Base-by-base conservation (phyloP, 2,113 vertebrate species). In the Zosterops pallidus region DNA sequence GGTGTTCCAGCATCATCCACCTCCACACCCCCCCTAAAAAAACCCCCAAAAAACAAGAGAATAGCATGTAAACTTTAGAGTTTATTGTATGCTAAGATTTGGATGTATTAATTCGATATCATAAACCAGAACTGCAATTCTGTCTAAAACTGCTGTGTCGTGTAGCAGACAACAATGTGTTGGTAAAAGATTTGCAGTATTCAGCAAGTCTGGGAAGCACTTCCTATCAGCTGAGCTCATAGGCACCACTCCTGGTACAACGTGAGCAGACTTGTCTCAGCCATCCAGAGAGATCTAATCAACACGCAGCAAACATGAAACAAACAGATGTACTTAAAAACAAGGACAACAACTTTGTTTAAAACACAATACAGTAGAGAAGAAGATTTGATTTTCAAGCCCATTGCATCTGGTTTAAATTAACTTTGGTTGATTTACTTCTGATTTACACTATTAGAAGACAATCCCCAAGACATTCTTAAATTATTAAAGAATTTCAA, bases 401-500 rank as follows among this genome's bases (percentile, higher is more conserved):
- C 65, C 72, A 14, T 71, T 95, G 77, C 74, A 55, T 91, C 70
- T 86, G 72, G 52, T 94, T 94, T 78, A 89, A 90, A 96, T 95
- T 93, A 85, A 84, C 93, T 90, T 90, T 78, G 79, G 47, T 75
- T 92, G 59, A 95, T 79, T 89, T 92, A 69, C 39, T 86, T 68
- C 75, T 60, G 37, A 60, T 94, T 94, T 90, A 80, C 78, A 55
- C 44, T 90, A 80, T 76, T 75, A 85, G 46, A 71, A 94, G 59
- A 82, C 82, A 87, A 94, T 65, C 33, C 49, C 82, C 72, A 82
- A 85, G 65, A 79, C 37, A 12, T 44, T 95, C 69, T 47, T 80
- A 88, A 88, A 44, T 95, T 96, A 92, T 91, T 93, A 84, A 86
- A 86, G 37, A 93, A 57, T 67, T 81, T 89, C 67, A 93, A 89